Evolutionary conservation across 2,113 vertebrate species (phyloP), one percentile per base, ranked within the genome.

Genomic region (Limnothrissa miodon): DNA sequence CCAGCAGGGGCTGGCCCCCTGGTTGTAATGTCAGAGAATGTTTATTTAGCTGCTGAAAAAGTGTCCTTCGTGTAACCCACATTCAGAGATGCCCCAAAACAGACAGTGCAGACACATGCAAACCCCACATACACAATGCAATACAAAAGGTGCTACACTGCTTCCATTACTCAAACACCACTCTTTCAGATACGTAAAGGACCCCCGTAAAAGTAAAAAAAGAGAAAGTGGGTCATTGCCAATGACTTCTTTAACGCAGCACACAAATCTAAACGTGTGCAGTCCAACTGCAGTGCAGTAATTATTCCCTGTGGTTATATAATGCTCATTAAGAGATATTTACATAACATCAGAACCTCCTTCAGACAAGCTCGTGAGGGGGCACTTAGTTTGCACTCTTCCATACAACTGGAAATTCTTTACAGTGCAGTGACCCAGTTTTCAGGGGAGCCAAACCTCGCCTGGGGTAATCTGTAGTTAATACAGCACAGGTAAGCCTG

Each of bases 41-140:
- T 95, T 95, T 94, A 87, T 91, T 91, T 93, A 94, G 93, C 91
- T 92, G 91, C 66, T 74, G 66, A 74, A 74, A 36, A 74, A 33
- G 66, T 4, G 29, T 74, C 17, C 33, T 33, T 39, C 10, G 4
- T 33, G 66, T 4, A 36, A 11, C 66, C 25, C 59, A 29, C 66
- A 74, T 17, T 74, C 33, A 33, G 29, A 70, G 8, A 33, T 74
- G 19, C 29, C 5, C 44, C 17, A 56, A 56, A n/a, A 59, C 80
- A 33, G 39, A 39, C 10, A 25, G 17, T 39, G 48, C 23, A 39
- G 33, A 53, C 45, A 29, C 45, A 53, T 53, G 33, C n/a, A 10
- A 66, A 66, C 29, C 59, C 2, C 59, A 29, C 25, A 25, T 11
- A 29, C 25, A 7, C 29, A n/a, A 66, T 66, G 25, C n/a, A 66